Evolutionary conservation across 2,113 vertebrate genomes (phyloP), one percentile per base, ranked within the genome.

Genomic region (Hemiscyllium ocellatum): DNA sequence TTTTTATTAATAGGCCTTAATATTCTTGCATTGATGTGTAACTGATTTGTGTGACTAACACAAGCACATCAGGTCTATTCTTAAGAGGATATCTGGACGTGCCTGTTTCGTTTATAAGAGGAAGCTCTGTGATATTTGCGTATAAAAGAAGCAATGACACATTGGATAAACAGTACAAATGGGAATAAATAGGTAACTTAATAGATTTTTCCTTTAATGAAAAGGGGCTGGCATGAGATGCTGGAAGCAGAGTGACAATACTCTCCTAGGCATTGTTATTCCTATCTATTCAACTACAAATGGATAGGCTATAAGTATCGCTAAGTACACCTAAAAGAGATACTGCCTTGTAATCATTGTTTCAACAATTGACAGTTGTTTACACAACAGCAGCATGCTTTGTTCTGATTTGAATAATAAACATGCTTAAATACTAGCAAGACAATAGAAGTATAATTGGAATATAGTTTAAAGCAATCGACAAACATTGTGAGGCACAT

Each of bases 301-400:
- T 98, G 97, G 97, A 96, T 97, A 97, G 97, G 97, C 97, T 97
- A 96, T 98, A 97, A 98, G 98, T 97, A 97, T 97, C 96, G 97
- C 97, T 97, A 97, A 98, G 98, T 97, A 98, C 97, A 98, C 98
- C 98, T 98, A 98, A 98, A 98, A 98, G 98, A 97, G 97, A 98
- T 97, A 97, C 97, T 97, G 97, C 97, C 97, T 97, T 97, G 97
- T 98, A 98, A 98, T 98, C 98, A 98, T 98, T 98, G 98, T 98
- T 98, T 98, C 98, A 97, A 97, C 98, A 98, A 98, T 97, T 98
- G 98, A 98, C 97, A 97, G 97, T 97, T 98, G 98, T 98, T 98
- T 98, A 98, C 97, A 98, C 98, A 98, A 98, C 97, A 98, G 97
- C 97, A 97, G 97, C 97, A 97, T 97, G 97, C 97, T 98, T 97